Conservation (phyloP, 1,140 invertebrate species). For the Dendroctonus ponderosae region DNA sequence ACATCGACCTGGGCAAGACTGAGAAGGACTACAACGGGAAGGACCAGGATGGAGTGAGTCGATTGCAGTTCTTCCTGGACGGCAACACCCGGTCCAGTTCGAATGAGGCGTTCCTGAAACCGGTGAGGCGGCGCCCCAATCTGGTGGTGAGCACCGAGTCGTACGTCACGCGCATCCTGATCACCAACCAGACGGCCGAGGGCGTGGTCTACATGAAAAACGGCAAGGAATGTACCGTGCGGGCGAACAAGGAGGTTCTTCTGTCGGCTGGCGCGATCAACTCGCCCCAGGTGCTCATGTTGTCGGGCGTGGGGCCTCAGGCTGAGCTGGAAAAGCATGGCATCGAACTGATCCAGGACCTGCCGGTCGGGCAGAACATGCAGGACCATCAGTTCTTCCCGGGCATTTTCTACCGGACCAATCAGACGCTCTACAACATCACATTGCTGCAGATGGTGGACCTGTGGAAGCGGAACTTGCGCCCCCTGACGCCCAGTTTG, state of each 20-base stretch:
- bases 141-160: slow-evolving; percentile 16
- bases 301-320: slow-evolving; percentile 24
- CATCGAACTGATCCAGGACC: slow-evolving; percentile 9
- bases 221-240: slow-evolving; percentile 8
- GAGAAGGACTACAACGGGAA: slow-evolving; percentile 67
- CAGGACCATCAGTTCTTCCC: slow-evolving; percentile 9
- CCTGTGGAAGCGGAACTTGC: slow-evolving; percentile 7
- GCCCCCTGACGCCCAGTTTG: slow-evolving; percentile 18
- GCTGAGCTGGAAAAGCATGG: slow-evolving; percentile 14
- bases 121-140: slow-evolving; percentile 12
- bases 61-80: slow-evolving; percentile 64
- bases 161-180: slow-evolving; percentile 16
- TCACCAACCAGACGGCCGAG: slow-evolving; percentile 2
- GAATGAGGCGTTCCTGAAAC: slow-evolving; percentile 54
- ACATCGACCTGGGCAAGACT: slow-evolving; percentile 55
- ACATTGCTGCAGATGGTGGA: neutral
- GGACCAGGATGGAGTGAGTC: slow-evolving; percentile 61
- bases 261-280: slow-evolving; percentile 28
- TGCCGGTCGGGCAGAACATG: slow-evolving; percentile 22
- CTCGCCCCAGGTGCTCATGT: slow-evolving; percentile 27
- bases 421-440: slow-evolving; percentile 23
- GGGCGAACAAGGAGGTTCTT: slow-evolving; percentile 17
- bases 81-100: slow-evolving; percentile 56
- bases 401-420: slow-evolving; percentile 2
- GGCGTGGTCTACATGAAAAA: slow-evolving; percentile 22